phyloP scores from a whole-genome alignment of 64 coral and sea anemone genomes.

The Astreopora myriophthalma region DNA sequence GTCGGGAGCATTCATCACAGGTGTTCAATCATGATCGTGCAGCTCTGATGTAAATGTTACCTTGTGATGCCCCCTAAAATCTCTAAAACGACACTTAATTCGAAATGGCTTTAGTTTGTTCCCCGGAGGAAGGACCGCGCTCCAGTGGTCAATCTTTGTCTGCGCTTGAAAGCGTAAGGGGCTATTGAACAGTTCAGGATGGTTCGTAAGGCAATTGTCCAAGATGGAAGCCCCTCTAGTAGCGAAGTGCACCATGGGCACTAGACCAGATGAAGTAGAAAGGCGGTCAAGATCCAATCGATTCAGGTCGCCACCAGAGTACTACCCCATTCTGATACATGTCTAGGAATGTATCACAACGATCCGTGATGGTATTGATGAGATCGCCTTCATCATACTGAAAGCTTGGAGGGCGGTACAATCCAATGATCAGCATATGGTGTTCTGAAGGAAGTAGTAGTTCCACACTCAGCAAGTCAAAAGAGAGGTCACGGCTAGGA shows the following conservation, averaged over 20 bases:
- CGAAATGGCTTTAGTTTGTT: conserved; percentile 20
- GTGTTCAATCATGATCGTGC: neutral
- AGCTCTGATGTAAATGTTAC: neutral
- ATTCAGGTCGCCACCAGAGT: conserved; percentile 69
- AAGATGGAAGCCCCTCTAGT: conserved; percentile 61
- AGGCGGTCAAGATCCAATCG: conserved; percentile 41
- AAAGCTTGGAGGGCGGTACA: conserved; percentile 60
- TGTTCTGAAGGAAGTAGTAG: conserved; percentile 46
- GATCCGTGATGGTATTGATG: neutral
- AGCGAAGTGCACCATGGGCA: conserved; percentile 53
- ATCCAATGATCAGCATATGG: conserved; percentile 48
- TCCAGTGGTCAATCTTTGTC: conserved; percentile 36
- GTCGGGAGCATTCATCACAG: neutral
- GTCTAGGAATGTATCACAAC: conserved; percentile 24
- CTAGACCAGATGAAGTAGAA: conserved; percentile 47
- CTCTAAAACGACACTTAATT: conserved; percentile 7
- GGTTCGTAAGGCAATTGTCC: conserved; percentile 69
- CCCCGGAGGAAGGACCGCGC: conserved; percentile 15
- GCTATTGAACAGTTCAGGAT: conserved; percentile 50
- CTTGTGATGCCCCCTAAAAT: conserved; percentile 36
- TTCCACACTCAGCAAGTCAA: conserved; percentile 34
- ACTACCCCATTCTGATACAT: conserved; percentile 3
- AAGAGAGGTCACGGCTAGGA: neutral
- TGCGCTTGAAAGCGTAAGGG: conserved; percentile 52
- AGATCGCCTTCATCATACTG: conserved; percentile 36